A percentile compares a stretch with the other conserved stretches of the same genome.
Evolutionary conservation across 2,797 vertebrate species (phyloP).

Genomic region (Parauchenoglanis ngamensis): DNA sequence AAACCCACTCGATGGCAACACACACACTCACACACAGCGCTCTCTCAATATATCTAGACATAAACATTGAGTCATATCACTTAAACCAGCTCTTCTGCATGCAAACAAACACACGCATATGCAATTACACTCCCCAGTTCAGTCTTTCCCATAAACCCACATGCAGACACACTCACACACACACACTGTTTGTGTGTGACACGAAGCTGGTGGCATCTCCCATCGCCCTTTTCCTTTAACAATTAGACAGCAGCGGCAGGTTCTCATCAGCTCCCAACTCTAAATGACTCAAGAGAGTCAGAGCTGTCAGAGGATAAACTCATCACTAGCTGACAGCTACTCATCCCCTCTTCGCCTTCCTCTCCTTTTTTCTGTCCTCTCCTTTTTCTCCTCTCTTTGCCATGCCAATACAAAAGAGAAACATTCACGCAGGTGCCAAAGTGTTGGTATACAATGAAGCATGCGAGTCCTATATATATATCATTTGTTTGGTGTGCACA

Average conservation of each 20-base stretch:
- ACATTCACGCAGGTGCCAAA: background rate
- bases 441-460: too few relatives aligned
- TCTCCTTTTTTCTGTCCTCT: background rate
- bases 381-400: background rate
- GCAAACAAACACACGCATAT: conserved; percentile 39
- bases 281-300: conserved; percentile 46
- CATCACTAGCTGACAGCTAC: conserved; percentile 50
- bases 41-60: conserved; percentile 32
- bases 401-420: background rate
- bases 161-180: conserved; percentile 20
- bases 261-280: conserved; percentile 52
- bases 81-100: conserved; percentile 34
- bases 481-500: background rate
- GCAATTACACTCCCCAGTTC: conserved; percentile 20
- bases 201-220: conserved; percentile 44
- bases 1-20: conserved; percentile 74
- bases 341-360: conserved; percentile 29
- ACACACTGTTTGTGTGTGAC: conserved; percentile 11
- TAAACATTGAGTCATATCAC: conserved; percentile 43
- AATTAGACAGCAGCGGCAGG: conserved; percentile 53
- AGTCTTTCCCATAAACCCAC: conserved; percentile 16
- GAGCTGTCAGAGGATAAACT: conserved; percentile 54
- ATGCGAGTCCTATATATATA: background rate
- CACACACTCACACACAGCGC: conserved; percentile 32
- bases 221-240: conserved; percentile 49